A percentile compares a stretch with the other conserved stretches of the same genome.
Conservation (phyloP, 2,113 vertebrate species). For the Coreoperca whiteheadi region DNA sequence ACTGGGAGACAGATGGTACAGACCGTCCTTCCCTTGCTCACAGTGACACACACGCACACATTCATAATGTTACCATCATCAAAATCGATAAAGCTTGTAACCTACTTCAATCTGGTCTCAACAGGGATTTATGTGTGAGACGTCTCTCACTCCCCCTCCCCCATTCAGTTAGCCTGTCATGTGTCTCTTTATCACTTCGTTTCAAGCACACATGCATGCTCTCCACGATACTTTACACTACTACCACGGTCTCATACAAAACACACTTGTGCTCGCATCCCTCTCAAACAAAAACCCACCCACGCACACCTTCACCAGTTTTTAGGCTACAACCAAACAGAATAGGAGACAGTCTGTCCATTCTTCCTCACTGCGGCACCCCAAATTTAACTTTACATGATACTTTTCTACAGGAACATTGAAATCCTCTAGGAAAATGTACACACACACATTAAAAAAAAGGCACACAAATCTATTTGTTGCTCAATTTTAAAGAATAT, state of each 20-base stretch:
- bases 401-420: background rate
- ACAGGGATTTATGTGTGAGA: slow-evolving; percentile 69
- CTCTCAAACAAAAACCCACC: slow-evolving; percentile 7
- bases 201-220: slow-evolving; percentile 16
- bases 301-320: slow-evolving; percentile 12
- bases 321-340: background rate
- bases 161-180: slow-evolving; percentile 7
- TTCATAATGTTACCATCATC: slow-evolving; percentile 58
- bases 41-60: slow-evolving; percentile 38
- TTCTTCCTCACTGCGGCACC: background rate
- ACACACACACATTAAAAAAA: background rate
- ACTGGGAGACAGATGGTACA: slow-evolving; percentile 79
- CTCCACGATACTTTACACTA: slow-evolving; percentile 28
- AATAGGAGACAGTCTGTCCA: background rate
- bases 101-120: slow-evolving; percentile 74
- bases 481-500: too few species aligned
- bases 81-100: slow-evolving; percentile 80
- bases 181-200: slow-evolving; percentile 28
- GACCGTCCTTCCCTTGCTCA: slow-evolving; percentile 53
- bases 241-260: slow-evolving; percentile 21
- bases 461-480: background rate
- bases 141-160: slow-evolving; percentile 23
- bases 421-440: background rate
- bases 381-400: slow-evolving; percentile 3
- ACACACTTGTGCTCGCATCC: slow-evolving; percentile 17